A percentile compares a stretch with the other conserved stretches of the same genome.
phyloP scores from a whole-genome alignment of 2,797 vertebrate genomes.

The Ceryle rudis region DNA sequence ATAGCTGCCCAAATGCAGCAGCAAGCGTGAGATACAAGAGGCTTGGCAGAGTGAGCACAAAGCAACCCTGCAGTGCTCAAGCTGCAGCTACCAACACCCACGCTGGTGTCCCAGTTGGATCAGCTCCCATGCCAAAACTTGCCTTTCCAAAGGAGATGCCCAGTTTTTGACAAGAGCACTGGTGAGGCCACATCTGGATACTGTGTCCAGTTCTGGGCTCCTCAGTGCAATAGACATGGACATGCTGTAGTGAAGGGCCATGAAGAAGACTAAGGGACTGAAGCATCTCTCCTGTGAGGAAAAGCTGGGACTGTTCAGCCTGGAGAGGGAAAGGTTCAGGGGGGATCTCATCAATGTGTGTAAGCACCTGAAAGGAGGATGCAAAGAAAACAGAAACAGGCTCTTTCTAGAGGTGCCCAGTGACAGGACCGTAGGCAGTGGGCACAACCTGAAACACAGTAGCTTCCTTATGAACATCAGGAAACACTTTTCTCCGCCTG shows the following conservation, averaged over 20 bases:
- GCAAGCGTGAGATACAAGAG: background rate
- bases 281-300: background rate
- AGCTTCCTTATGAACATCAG: background rate
- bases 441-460: background rate
- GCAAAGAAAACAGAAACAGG: background rate
- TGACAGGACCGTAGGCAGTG: background rate
- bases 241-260: background rate
- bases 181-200: background rate
- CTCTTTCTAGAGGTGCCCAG: background rate
- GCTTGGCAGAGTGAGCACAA: background rate
- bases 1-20: background rate
- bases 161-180: background rate
- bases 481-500: background rate
- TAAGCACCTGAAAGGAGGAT: background rate
- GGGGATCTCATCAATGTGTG: background rate
- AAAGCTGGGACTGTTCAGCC: background rate
- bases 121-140: background rate
- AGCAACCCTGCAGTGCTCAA: background rate
- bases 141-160: background rate
- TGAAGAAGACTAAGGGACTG: background rate
- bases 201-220: background rate
- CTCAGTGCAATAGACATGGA: background rate
- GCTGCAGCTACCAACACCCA: background rate
- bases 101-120: background rate
- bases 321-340: background rate